Percentiles rank a stretch among this genome's conserved stretches.
These are phyloP conservation scores for Acanthochromis polyacanthus DNA, from an alignment of 2,113 vertebrate genomes.

Conservation along the genomic window DNA sequence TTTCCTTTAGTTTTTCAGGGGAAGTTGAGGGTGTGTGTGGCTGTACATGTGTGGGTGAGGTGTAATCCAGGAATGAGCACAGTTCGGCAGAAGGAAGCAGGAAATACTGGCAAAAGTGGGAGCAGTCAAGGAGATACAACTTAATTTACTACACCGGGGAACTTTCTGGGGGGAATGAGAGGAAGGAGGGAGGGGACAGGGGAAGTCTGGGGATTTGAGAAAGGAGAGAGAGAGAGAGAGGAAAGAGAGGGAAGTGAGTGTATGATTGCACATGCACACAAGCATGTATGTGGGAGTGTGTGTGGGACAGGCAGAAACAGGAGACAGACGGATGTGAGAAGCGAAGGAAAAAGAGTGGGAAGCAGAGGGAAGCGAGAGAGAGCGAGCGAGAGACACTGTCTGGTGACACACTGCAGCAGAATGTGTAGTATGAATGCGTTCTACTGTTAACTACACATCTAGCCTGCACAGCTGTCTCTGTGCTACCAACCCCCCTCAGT, in stretches of 20 bases:
- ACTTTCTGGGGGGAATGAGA: constrained; percentile 6
- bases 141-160: constrained; percentile 53
- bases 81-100: constrained; percentile 45
- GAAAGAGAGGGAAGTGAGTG: background rate
- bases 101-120: constrained; percentile 53
- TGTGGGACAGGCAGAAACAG: constrained; percentile 49
- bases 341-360: constrained; percentile 58
- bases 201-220: background rate
- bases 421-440: constrained; percentile 78
- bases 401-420: constrained; percentile 76
- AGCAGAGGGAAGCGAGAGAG: constrained; percentile 31
- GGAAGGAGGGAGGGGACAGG: constrained; percentile 3
- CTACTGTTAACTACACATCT: constrained; percentile 78
- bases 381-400: constrained; percentile 43
- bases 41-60: constrained; percentile 4
- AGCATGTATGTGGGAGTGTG: constrained; percentile 46
- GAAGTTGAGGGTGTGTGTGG: constrained; percentile 7
- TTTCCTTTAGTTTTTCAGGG: background rate
- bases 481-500: constrained; percentile 39
- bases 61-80: constrained; percentile 47
- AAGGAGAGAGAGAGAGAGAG: too few species aligned
- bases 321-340: constrained; percentile 67
- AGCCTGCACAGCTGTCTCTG: constrained; percentile 75
- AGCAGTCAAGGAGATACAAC: constrained; percentile 31
- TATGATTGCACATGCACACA: constrained; percentile 45